phyloP scores from a whole-genome alignment of 1,140 invertebrate genomes.

The Drosophila eugracilis region DNA sequence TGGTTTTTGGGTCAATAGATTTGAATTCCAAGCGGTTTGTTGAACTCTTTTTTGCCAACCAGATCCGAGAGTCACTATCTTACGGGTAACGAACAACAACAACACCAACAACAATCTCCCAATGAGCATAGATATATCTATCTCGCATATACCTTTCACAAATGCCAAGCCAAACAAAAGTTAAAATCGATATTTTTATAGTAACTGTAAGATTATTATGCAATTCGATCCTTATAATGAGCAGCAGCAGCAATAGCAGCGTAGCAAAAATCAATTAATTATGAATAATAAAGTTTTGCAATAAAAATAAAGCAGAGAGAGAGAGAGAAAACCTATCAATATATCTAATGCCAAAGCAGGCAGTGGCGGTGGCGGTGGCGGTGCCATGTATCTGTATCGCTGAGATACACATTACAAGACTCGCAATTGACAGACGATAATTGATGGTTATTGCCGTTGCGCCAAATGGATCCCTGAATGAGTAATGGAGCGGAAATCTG shows the following conservation, averaged over 20 bases:
- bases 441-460: conserved; percentile 67
- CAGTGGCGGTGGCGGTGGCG: conserved; percentile 12
- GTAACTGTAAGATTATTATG: conserved; percentile 21
- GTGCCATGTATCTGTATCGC: conserved; percentile 51
- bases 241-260: conserved; percentile 3
- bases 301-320: no score
- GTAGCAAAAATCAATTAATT: conserved; percentile 47
- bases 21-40: conserved; percentile 74
- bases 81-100: no score
- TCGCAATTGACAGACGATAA: conserved; percentile 66
- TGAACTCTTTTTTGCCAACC: conserved; percentile 60
- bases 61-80: no score
- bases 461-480: conserved; percentile 36
- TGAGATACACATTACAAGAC: conserved; percentile 63
- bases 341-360: conserved; percentile 37
- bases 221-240: conserved; percentile 44
- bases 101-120: conserved; percentile 46
- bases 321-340: conserved; percentile 40
- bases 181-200: conserved; percentile 15
- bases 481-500: conserved; percentile 53
- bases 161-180: conserved; percentile 20
- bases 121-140: conserved; percentile 18
- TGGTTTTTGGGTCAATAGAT: conserved; percentile 77
- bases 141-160: conserved; percentile 36
- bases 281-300: conserved; percentile 48